Percentiles rank a stretch among this genome's conserved stretches.
Conservation (phyloP, 2,113 vertebrate species). For the Sminthopsis crassicaudata region DNA sequence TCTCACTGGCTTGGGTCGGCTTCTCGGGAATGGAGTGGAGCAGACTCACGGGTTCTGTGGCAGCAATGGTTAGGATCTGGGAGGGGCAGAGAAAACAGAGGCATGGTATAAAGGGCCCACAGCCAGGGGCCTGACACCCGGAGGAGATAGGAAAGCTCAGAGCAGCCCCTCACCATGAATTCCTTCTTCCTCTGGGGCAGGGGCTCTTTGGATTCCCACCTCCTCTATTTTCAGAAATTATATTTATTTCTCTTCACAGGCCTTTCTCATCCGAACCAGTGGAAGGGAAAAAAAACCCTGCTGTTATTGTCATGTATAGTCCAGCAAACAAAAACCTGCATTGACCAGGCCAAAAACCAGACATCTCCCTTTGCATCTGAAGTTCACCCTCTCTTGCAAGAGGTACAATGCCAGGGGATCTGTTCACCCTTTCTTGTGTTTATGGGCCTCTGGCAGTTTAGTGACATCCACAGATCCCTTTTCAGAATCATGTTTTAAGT, state of each 20-base stretch:
- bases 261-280: neutral
- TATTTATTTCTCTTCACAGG: neutral
- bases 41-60: constrained; percentile 72
- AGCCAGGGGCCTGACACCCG: neutral
- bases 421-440: too few species aligned
- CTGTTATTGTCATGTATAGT: neutral
- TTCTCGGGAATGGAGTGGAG: constrained; percentile 73
- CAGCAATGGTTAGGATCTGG: constrained; percentile 76
- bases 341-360: neutral
- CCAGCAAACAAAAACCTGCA: neutral
- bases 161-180: neutral
- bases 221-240: neutral
- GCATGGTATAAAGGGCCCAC: too few species aligned
- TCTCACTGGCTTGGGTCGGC: constrained; percentile 22
- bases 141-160: neutral
- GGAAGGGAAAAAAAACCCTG: neutral
- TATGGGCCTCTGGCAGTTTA: neutral
- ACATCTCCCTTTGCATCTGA: neutral
- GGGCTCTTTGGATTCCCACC: neutral
- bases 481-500: neutral
- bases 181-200: neutral
- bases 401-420: too few species aligned
- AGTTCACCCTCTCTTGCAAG: neutral
- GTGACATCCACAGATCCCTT: neutral
- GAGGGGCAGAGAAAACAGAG: neutral